Conservation (phyloP, 2,888 invertebrate genomes). For the Dryomyza anilis region DNA sequence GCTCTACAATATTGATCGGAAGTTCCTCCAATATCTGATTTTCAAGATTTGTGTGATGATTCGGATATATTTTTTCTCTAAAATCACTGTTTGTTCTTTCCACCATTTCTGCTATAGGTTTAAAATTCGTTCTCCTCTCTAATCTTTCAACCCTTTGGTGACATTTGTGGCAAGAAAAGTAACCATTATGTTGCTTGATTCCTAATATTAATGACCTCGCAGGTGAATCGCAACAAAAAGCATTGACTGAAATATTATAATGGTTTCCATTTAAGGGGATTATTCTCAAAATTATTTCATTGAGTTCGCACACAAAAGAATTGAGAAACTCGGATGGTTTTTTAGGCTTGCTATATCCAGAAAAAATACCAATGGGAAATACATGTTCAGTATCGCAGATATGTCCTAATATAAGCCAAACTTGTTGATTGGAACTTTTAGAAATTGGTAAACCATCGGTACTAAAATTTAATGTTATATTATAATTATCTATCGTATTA, state of each 20-base stretch:
- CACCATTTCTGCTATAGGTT: background rate
- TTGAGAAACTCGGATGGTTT: too few species aligned
- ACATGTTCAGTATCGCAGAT: too few species aligned
- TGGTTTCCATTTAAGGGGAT: too few species aligned
- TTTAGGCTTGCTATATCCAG: too few species aligned
- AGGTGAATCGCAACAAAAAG: too few species aligned
- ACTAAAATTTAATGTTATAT: background rate
- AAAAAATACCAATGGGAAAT: too few species aligned
- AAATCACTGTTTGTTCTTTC: too few species aligned
- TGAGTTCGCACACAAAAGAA: too few species aligned
- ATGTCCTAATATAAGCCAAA: background rate
- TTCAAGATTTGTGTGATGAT: background rate
- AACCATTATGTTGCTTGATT: background rate
- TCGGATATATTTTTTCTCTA: background rate
- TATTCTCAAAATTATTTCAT: too few species aligned
- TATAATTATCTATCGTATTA: background rate
- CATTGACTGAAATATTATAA: too few species aligned
- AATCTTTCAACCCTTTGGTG: background rate
- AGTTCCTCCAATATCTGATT: too few species aligned
- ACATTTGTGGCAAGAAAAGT: background rate
- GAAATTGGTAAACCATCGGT: background rate
- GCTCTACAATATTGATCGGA: too few species aligned
- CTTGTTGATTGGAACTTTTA: background rate
- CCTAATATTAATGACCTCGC: background rate
- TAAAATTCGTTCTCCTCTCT: background rate